phyloP scores from a whole-genome alignment of 1,140 invertebrate genomes.

The Hypothenemus hampei region DNA sequence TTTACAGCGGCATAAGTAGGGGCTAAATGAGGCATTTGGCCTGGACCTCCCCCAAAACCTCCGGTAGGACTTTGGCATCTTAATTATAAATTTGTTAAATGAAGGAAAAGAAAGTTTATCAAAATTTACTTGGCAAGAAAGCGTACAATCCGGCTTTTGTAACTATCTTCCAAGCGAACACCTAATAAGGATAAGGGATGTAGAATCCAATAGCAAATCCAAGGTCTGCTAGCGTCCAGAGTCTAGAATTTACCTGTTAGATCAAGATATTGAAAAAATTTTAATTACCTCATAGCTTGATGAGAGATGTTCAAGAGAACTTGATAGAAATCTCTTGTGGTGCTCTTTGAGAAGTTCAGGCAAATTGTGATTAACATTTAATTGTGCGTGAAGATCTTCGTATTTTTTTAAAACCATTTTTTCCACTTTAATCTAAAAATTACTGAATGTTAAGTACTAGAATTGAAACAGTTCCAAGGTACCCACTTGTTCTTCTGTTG shows the following conservation, averaged over 20 bases:
- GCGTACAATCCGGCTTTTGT: conserved; percentile 60
- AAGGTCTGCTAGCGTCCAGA: conserved; percentile 90
- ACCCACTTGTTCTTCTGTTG: conserved; percentile 55
- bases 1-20: conserved; percentile 96
- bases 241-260: conserved; percentile 49
- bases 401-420: conserved; percentile 33
- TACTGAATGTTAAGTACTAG: background rate
- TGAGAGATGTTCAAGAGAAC: conserved; percentile 62
- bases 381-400: conserved; percentile 25
- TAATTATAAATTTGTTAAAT: conserved; percentile 7
- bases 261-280: background rate
- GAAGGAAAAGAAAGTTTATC: background rate
- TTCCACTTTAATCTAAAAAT: conserved; percentile 34
- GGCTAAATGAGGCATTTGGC: conserved; percentile 87
- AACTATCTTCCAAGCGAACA: conserved; percentile 59
- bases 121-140: conserved; percentile 56
- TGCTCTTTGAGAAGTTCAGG: conserved; percentile 59
- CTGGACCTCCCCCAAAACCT: conserved; percentile 92
- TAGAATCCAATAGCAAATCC: conserved; percentile 94
- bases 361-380: conserved; percentile 39
- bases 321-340: conserved; percentile 66
- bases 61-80: conserved; percentile 77
- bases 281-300: conserved; percentile 63
- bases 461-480: background rate
- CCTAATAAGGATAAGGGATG: conserved; percentile 83